These are phyloP conservation scores for Sporophila hypoxantha DNA, from an alignment of 2,113 vertebrate species.

Conservation along the genomic window DNA sequence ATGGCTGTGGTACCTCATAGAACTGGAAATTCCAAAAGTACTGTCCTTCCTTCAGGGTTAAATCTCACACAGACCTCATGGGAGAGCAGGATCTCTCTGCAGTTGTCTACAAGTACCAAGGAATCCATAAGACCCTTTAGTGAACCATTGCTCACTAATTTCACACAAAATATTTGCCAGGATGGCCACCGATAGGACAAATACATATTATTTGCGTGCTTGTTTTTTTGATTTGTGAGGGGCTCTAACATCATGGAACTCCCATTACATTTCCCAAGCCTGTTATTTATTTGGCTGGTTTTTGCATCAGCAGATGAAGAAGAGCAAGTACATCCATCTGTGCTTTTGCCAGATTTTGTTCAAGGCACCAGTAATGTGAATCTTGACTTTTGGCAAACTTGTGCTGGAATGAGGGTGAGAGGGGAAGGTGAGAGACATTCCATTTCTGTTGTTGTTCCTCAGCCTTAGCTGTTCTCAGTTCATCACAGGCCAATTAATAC, in stretches of 20 bases:
- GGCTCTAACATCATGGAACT: background rate
- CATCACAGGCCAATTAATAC: background rate
- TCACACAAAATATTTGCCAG: background rate
- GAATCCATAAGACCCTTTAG: background rate
- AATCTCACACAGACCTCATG: background rate
- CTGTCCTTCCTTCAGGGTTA: background rate
- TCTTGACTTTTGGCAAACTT: background rate
- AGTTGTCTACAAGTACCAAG: background rate
- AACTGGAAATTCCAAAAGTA: background rate
- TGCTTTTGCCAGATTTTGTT: background rate
- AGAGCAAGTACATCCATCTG: background rate
- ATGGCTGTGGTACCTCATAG: background rate
- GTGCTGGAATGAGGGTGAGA: background rate
- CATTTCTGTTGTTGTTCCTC: background rate
- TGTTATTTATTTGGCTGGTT: background rate
- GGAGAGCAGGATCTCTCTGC: background rate
- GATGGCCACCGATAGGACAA: background rate
- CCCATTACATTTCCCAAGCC: background rate
- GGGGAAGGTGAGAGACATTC: background rate
- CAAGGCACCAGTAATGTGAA: background rate
- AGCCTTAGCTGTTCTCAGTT: background rate
- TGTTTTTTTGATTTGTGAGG: background rate
- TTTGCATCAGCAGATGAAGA: background rate
- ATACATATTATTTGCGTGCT: background rate
- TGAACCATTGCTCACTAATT: background rate